Base-by-base conservation (phyloP, 2,888 invertebrate species). In the Nemotelus pantherinus region DNA sequence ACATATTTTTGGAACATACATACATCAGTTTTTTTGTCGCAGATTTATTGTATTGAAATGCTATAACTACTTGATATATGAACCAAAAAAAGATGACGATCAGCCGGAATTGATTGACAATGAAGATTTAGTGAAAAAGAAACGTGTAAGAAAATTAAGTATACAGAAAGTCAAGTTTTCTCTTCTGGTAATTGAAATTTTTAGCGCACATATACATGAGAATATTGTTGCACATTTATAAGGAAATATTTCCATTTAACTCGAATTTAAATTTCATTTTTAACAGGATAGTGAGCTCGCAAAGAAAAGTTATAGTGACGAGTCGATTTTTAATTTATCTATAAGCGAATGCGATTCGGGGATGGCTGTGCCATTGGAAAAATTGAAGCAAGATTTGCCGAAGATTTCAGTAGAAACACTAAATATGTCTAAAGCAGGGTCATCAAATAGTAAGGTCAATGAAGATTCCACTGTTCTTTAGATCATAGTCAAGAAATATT, bases 21-120 rank as follows among this genome's bases (percentile, higher is more conserved):
- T 68, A 25, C 39, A 7, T n/a, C 2, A 58, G 58, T n/a, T n/a
- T 25, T 58, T 58, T 58, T 2, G 77, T 77, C 82, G 9, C 50
- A 86, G 86, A 48, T 83, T 84, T 25, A 60, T 83, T 0, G 85
- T 82, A 71, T 81, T 82, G 64, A 83, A 83, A n/a, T 83, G 82
- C 39, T 84, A 85, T 71, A 81, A 81, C 10, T 75, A 80, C 2
- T 53, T 86, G 10, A 78, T 81, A 55, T 25, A 25, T 25, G 77
- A 78, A 39, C 71, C 72, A 3, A 9, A 43, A 65, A 45, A 65
- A 6, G 57, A 45, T 5, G 47, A 47, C 3, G 9, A 50, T 25
- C 77, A 72, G 70, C 76, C 75, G 6, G 48, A 63, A 10, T 70
- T 70, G 5, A 50, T 68, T 2, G 70, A 77, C 25, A 50, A 70